Percentiles rank a stretch among this genome's conserved stretches.
Conservation (phyloP, 1,140 invertebrate genomes). For the Carposina sasakii region DNA sequence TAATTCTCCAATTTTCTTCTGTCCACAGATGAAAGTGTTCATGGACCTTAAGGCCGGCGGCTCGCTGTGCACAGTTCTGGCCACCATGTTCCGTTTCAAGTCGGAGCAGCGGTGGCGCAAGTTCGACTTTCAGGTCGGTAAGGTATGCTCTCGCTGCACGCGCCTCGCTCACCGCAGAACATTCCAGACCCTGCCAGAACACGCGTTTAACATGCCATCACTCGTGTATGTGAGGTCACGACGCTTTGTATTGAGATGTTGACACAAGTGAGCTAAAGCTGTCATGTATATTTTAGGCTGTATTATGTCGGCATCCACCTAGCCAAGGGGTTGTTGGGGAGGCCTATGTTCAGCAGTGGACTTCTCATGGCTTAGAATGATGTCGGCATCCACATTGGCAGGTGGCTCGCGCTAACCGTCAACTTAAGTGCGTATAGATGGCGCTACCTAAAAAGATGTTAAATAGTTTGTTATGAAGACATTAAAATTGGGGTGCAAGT, state of each 20-base stretch:
- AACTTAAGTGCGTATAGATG: too few species aligned
- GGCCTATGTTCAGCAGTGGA: too few species aligned
- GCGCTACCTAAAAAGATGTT: too few species aligned
- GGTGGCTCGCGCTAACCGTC: too few species aligned
- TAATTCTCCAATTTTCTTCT: slow-evolving; percentile 20
- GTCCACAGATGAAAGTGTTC: slow-evolving; percentile 95
- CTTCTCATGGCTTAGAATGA: too few species aligned
- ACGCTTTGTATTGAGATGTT: neutral
- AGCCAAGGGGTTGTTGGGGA: too few species aligned
- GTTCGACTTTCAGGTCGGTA: slow-evolving; percentile 91
- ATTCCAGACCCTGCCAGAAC: slow-evolving; percentile 25
- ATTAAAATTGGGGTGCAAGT: too few species aligned
- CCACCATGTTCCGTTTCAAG: slow-evolving; percentile 95
- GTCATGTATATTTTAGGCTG: too few species aligned
- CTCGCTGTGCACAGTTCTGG: slow-evolving; percentile 92
- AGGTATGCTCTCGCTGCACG: slow-evolving; percentile 74
- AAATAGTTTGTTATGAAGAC: too few species aligned
- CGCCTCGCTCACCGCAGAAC: slow-evolving; percentile 34
- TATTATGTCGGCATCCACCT: too few species aligned
- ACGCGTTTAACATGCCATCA: slow-evolving; percentile 6
- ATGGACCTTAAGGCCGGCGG: slow-evolving; percentile 96
- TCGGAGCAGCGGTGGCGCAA: slow-evolving; percentile 95
- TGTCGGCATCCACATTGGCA: too few species aligned
- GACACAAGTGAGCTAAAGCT: neutral
- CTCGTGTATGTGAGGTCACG: neutral